Percentiles rank a stretch among this genome's conserved stretches.
Evolutionary conservation across 2,797 vertebrate species (phyloP).

Genomic region (Carcharodon carcharias): DNA sequence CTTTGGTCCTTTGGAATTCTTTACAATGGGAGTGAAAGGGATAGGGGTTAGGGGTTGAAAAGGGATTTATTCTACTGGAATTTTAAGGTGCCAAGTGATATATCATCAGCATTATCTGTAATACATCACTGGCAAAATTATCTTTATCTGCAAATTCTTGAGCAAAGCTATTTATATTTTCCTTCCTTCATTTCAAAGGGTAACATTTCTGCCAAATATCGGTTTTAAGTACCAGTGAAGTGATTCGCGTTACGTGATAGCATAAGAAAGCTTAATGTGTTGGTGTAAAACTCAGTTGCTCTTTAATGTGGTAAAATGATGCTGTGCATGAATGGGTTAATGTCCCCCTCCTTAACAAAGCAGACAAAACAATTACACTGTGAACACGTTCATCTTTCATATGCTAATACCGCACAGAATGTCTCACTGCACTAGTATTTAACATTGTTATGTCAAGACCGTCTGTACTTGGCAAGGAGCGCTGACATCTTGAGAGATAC

Average conservation of each 20-base stretch:
- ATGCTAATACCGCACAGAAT: not conserved
- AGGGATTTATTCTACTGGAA: not conserved
- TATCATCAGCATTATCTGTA: not conserved
- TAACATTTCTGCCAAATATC: not conserved
- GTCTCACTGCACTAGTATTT: not conserved
- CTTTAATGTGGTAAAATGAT: not conserved
- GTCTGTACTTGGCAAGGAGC: not conserved
- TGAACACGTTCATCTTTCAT: not conserved
- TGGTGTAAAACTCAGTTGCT: not conserved
- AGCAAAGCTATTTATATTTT: not conserved
- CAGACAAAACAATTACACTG: not conserved
- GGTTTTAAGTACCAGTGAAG: not conserved
- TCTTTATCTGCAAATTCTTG: not conserved
- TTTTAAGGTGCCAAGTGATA: not conserved
- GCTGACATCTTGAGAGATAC: conserved; percentile 10
- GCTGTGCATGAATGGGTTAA: not conserved
- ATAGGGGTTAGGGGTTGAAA: not conserved
- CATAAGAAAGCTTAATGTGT: not conserved
- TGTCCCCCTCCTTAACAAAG: not conserved
- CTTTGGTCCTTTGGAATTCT: not conserved
- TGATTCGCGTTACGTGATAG: not conserved
- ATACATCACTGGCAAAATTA: not conserved
- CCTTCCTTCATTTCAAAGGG: not conserved
- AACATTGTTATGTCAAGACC: not conserved
- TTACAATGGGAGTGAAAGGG: not conserved